phyloP scores from a whole-genome alignment of 1,140 invertebrate species.

The Protaetia brevitarsis region DNA sequence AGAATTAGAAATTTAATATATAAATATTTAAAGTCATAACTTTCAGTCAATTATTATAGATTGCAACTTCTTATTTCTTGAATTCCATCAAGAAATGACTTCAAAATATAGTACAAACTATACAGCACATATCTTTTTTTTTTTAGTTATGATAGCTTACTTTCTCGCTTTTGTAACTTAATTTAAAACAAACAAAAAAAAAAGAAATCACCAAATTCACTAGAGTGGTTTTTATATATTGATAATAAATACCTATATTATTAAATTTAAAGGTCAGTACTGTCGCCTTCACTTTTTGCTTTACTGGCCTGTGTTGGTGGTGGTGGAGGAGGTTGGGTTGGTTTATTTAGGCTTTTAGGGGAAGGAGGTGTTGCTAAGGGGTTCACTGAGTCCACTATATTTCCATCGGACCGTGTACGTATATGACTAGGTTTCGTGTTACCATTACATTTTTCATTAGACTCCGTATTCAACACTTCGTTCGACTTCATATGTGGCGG shows the following conservation, averaged over 20 bases:
- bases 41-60: conserved; percentile 54
- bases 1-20: background rate
- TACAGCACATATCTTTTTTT: conserved; percentile 20
- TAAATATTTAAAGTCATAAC: background rate
- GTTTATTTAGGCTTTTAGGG: conserved; percentile 43
- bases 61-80: background rate
- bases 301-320: conserved; percentile 36
- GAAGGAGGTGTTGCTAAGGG: conserved; percentile 36
- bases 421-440: conserved; percentile 37
- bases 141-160: background rate
- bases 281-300: conserved; percentile 36
- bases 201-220: background rate
- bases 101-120: conserved; percentile 12
- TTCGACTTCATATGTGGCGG: conserved; percentile 33
- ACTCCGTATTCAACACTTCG: conserved; percentile 28
- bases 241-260: conserved; percentile 8
- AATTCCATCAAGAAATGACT: conserved; percentile 59
- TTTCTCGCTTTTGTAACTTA: background rate
- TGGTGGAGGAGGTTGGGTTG: conserved; percentile 46
- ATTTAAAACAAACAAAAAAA: background rate
- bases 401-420: conserved; percentile 45
- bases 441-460: conserved; percentile 19
- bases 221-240: conserved; percentile 30
- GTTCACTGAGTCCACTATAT: conserved; percentile 24
- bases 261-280: conserved; percentile 42